phyloP scores from a whole-genome alignment of 2,113 vertebrate species.

The Hippocampus comes region DNA sequence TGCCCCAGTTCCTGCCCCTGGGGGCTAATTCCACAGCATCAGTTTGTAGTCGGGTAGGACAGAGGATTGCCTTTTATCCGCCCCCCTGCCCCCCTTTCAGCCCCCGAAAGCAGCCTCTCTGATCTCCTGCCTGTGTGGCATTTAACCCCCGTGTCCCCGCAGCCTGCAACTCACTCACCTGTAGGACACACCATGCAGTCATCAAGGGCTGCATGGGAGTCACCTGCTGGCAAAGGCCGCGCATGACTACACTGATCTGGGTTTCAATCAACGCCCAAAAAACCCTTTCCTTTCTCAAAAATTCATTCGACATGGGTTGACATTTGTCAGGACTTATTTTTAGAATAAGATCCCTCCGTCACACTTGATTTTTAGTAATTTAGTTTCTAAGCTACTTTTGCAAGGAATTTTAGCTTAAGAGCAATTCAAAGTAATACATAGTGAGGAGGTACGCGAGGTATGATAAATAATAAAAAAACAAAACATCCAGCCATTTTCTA shows the following conservation, averaged over 20 bases:
- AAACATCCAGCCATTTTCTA: no score
- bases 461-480: no score
- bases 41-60: slow-evolving; percentile 62
- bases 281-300: background rate
- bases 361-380: no score
- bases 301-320: background rate
- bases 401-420: no score
- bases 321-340: background rate
- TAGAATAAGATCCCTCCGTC: background rate
- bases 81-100: slow-evolving; percentile 28
- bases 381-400: no score
- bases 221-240: slow-evolving; percentile 21
- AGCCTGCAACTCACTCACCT: slow-evolving; percentile 28
- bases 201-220: slow-evolving; percentile 22
- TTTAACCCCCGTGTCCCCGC: slow-evolving; percentile 62
- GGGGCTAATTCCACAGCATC: slow-evolving; percentile 72
- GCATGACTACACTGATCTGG: background rate
- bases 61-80: slow-evolving; percentile 65
- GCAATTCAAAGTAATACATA: no score
- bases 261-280: background rate
- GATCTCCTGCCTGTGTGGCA: slow-evolving; percentile 69
- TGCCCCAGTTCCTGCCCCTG: slow-evolving; percentile 72
- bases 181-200: background rate
- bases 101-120: slow-evolving; percentile 46
- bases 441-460: no score